phyloP scores from a whole-genome alignment of 37 sponge, comb jelly and placozoan genomes.

The Tethya wilhelma region DNA sequence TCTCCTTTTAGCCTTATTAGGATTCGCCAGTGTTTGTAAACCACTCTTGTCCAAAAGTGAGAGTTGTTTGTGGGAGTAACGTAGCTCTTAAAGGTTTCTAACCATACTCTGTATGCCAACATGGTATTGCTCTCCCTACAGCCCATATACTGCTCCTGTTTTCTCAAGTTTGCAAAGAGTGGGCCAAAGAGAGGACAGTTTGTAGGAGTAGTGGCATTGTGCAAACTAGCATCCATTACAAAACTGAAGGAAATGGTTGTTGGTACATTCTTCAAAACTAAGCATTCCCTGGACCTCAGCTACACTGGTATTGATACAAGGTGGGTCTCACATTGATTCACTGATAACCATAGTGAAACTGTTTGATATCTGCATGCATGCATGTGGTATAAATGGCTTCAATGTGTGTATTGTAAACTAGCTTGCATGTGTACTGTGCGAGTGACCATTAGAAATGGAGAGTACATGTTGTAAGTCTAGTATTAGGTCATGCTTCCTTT shows the following conservation, averaged over 20 bases:
- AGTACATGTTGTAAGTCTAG: too few relatives aligned
- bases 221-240: slow-evolving; percentile 60
- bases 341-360: not conserved
- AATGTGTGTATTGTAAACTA: too few relatives aligned
- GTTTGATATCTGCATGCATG: not conserved
- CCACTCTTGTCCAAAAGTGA: too few relatives aligned
- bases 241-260: slow-evolving; percentile 68
- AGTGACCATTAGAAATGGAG: too few relatives aligned
- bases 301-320: slow-evolving; percentile 67
- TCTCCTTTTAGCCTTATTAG: not conserved
- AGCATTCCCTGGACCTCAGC: slow-evolving; percentile 67
- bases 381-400: not conserved
- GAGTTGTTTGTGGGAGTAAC: too few relatives aligned
- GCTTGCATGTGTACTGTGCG: too few relatives aligned
- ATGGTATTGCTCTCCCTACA: not conserved
- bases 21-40: too few relatives aligned
- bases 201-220: slow-evolving; percentile 49
- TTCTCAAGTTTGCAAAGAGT: slow-evolving; percentile 52
- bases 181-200: slow-evolving; percentile 39
- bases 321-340: slow-evolving; percentile 15
- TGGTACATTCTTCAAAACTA: slow-evolving; percentile 70
- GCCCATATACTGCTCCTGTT: slow-evolving; percentile 75
- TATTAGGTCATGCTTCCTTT: too few relatives aligned
- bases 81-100: too few relatives aligned
- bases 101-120: not conserved